A percentile compares a stretch with the other conserved stretches of the same genome.
phyloP scores from a whole-genome alignment of 1,140 invertebrate genomes.

The Acromyrmex heyeri region DNA sequence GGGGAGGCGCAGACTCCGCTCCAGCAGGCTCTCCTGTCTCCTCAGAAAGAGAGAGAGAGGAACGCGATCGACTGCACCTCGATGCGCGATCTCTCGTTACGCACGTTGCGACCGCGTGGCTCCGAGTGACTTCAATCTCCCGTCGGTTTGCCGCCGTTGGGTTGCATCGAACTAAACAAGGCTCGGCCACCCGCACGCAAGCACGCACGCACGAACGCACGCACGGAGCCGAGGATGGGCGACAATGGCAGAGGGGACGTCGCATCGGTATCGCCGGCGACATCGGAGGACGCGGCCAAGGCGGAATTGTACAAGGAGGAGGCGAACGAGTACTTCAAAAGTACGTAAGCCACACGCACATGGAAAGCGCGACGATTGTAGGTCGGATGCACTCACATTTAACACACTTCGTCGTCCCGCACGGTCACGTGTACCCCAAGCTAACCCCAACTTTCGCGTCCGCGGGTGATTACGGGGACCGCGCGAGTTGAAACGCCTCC shows the following conservation, averaged over 20 bases:
- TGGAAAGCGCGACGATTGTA: background rate
- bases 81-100: slow-evolving; percentile 77
- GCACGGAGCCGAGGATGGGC: slow-evolving; percentile 71
- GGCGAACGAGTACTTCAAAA: slow-evolving; percentile 95
- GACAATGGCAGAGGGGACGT: slow-evolving; percentile 77
- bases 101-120: slow-evolving; percentile 63
- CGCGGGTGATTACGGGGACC: background rate
- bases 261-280: slow-evolving; percentile 66
- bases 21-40: no score
- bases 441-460: slow-evolving; percentile 71
- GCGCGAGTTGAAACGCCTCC: background rate
- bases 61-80: slow-evolving; percentile 32
- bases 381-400: background rate
- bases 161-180: background rate
- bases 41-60: background rate
- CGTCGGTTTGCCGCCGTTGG: slow-evolving; percentile 41
- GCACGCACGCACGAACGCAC: background rate
- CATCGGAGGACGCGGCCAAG: slow-evolving; percentile 84
- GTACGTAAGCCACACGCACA: slow-evolving; percentile 86
- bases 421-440: slow-evolving; percentile 78
- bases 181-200: slow-evolving; percentile 2
- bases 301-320: slow-evolving; percentile 94
- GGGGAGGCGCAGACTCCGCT: no score
- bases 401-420: background rate
- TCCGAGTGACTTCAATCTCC: slow-evolving; percentile 61